Conservation (phyloP, 1,140 invertebrate species). For the Papilio machaon region DNA sequence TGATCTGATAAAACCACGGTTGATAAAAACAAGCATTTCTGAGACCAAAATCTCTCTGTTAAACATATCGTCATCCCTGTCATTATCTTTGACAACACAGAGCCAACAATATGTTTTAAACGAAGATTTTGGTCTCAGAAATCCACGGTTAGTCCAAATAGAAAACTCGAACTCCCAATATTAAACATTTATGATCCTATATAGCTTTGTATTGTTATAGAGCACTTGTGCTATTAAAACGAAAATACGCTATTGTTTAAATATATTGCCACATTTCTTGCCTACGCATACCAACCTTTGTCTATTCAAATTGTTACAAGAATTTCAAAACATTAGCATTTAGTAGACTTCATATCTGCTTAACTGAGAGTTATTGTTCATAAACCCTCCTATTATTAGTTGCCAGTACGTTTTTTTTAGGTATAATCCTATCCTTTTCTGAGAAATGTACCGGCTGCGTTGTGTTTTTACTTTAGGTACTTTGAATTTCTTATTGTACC, state of each 20-base stretch:
- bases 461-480: neutral
- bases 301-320: neutral
- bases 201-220: neutral
- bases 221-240: neutral
- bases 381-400: neutral
- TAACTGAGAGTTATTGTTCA: constrained; percentile 15
- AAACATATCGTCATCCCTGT: too few species aligned
- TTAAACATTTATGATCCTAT: too few species aligned
- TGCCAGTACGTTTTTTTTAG: neutral
- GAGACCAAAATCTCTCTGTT: too few species aligned
- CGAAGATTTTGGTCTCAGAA: too few species aligned
- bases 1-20: too few species aligned
- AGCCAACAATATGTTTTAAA: too few species aligned
- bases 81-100: too few species aligned
- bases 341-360: too few species aligned
- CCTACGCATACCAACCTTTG: neutral
- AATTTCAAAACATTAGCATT: constrained; percentile 9
- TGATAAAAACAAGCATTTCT: too few species aligned
- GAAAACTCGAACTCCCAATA: too few species aligned
- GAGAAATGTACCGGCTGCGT: neutral
- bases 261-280: neutral
- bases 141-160: too few species aligned
- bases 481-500: neutral
- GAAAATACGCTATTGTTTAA: neutral
- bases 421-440: neutral